Base-by-base conservation (phyloP, 2,888 invertebrate genomes). In the Heteromurus nitidus region DNA sequence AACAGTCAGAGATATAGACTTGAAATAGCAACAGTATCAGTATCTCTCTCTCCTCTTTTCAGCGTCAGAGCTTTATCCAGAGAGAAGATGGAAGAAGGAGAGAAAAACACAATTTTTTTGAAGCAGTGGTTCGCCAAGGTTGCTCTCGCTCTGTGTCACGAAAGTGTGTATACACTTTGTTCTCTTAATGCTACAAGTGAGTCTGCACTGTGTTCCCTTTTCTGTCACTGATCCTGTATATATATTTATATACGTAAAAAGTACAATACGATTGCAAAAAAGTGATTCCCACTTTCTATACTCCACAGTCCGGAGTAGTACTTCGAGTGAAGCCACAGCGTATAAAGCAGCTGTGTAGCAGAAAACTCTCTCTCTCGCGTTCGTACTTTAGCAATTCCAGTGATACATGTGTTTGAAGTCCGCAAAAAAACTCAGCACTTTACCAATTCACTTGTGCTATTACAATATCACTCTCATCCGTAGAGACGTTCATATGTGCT, bases 141-240 rank as follows among this genome's bases (percentile, higher is more conserved):
- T n/a, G n/a, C n/a, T n/a, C n/a, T n/a, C n/a, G n/a, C n/a, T n/a
- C 50, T 50, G 22, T 50, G 50, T 50, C 50, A 50, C 50, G n/a
- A 36, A 60, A 60, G 60, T 18, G 18, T 60, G 18, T 20, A 30
- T 18, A 60, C 60, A 70, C 70, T 74, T 64, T 74, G 64, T 65
- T 53, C 65, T 64, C 64, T 36, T 65, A 65, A 74, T 65, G 55
- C 65, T 53, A 73, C 64, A 74, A 74, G 74, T 74, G 74, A 74
- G 28, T 62, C 60, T 47, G n/a, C 16, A n/a, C n/a, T 47, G 47
- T 11, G 47, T 11, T 47, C n/a, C n/a, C 11, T 47, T 3, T 16
- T 47, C 7, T 47, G 47, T 47, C 11, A 47, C n/a, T n/a, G n/a
- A n/a, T n/a, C n/a, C n/a, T n/a, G n/a, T n/a, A n/a, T n/a, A n/a